Percentiles rank a stretch among this genome's conserved stretches.
phyloP scores from a whole-genome alignment of 2,797 vertebrate species.

The Pitangus sulphuratus region DNA sequence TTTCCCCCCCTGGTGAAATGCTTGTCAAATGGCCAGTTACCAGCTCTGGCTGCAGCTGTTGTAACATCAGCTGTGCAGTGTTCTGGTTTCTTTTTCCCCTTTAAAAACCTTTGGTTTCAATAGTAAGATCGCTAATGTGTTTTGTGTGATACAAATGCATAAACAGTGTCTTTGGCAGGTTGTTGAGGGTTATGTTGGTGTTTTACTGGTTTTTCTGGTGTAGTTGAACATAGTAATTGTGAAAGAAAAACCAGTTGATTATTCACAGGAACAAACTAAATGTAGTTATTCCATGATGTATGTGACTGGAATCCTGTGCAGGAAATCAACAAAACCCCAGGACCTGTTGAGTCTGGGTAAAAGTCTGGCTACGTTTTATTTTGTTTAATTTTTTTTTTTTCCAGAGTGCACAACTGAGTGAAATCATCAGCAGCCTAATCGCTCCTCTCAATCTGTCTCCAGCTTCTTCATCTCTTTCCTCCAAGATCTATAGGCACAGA shows the following conservation, averaged over 20 bases:
- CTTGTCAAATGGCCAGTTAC: background rate
- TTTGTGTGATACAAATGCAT: background rate
- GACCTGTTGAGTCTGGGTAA: background rate
- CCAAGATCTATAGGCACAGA: constrained; percentile 81
- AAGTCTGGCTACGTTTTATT: background rate
- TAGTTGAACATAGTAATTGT: background rate
- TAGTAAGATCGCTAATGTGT: background rate
- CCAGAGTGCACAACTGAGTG: constrained; percentile 91
- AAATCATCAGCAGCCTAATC: constrained; percentile 91
- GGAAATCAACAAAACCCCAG: background rate
- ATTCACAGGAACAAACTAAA: background rate
- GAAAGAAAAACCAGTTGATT: background rate
- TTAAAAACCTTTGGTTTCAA: background rate
- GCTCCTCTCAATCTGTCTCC: constrained; percentile 84
- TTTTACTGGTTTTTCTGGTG: background rate
- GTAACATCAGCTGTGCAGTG: background rate
- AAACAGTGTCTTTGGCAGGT: background rate
- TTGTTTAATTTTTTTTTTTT: background rate
- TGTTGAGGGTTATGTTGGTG: background rate
- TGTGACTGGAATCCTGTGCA: background rate
- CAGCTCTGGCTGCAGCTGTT: constrained; percentile 34
- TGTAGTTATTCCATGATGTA: background rate
- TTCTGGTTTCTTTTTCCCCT: background rate
- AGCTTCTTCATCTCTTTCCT: constrained; percentile 78
- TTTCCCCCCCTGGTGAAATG: background rate